Evolutionary conservation across 2,797 vertebrate species (phyloP).

Genomic region (Mormyrus hasselquistii): DNA sequence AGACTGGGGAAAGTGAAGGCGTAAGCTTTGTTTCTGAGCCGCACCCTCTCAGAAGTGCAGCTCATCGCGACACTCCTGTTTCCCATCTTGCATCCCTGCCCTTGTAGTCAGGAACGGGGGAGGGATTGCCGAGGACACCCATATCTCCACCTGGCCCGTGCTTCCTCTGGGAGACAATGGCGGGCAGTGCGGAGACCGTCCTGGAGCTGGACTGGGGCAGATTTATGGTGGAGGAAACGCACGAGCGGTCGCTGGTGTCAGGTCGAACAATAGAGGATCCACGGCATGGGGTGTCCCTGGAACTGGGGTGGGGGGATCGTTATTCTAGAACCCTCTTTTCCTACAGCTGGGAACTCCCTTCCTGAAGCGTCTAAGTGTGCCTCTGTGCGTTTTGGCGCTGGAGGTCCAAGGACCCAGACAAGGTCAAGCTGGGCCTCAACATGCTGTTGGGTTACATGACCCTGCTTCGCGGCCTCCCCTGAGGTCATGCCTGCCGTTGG

Average conservation of each 20-base stretch:
- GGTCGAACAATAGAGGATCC: conserved; percentile 75
- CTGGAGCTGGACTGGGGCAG: conserved; percentile 48
- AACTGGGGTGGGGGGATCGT: conserved; percentile 31
- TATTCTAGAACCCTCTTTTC: conserved; percentile 60
- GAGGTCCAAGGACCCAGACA: conserved; percentile 34
- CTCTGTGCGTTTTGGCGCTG: conserved; percentile 44
- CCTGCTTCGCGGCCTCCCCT: conserved; percentile 54
- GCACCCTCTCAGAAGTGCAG: background rate
- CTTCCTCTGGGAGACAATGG: conserved; percentile 68
- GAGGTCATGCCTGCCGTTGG: conserved; percentile 15
- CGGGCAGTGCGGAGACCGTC: conserved; percentile 49
- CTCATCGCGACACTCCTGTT: conserved; percentile 19
- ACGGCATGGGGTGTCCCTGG: conserved; percentile 46
- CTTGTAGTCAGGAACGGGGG: conserved; percentile 5
- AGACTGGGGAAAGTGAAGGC: background rate
- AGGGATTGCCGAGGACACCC: background rate
- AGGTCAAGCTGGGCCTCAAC: conserved; percentile 61
- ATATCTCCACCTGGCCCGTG: conserved; percentile 38
- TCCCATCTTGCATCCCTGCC: conserved; percentile 29
- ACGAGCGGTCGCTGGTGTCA: conserved; percentile 49
- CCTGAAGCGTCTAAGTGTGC: conserved; percentile 55
- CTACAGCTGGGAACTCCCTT: conserved; percentile 72
- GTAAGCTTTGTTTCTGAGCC: background rate
- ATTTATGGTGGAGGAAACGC: conserved; percentile 80
- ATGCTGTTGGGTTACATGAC: conserved; percentile 25